phyloP scores from a whole-genome alignment of 1,140 invertebrate genomes.

The Drosophila carrolli region DNA sequence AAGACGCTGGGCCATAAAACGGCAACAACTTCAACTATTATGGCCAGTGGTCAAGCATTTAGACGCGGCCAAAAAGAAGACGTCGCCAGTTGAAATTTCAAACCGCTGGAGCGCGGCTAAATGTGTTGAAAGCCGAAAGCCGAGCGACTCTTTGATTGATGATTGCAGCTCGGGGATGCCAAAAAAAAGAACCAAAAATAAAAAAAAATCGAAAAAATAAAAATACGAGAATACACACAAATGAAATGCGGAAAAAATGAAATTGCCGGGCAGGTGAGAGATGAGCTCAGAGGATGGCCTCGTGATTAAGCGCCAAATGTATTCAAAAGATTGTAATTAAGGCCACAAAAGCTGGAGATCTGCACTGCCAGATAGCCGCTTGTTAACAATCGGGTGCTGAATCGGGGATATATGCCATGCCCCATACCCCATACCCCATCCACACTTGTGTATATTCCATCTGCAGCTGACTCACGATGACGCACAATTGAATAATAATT shows the following conservation, averaged over 20 bases:
- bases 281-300: slow-evolving; percentile 57
- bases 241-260: slow-evolving; percentile 40
- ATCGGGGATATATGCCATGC: background rate
- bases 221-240: slow-evolving; percentile 13
- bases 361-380: slow-evolving; percentile 76
- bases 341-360: slow-evolving; percentile 80
- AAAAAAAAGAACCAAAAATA: slow-evolving; percentile 25
- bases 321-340: slow-evolving; percentile 84
- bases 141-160: slow-evolving; percentile 72
- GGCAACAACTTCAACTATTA: slow-evolving; percentile 74
- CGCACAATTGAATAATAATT: slow-evolving; percentile 72
- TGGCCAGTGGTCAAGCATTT: slow-evolving; percentile 75
- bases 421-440: background rate
- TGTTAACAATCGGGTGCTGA: slow-evolving; percentile 57
- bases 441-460: background rate
- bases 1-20: slow-evolving; percentile 52
- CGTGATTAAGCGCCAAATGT: slow-evolving; percentile 83
- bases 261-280: slow-evolving; percentile 54
- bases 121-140: slow-evolving; percentile 75
- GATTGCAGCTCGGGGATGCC: slow-evolving; percentile 73
- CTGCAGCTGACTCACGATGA: slow-evolving; percentile 75
- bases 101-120: slow-evolving; percentile 70
- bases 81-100: slow-evolving; percentile 70
- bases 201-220: background rate
- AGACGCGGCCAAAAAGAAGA: slow-evolving; percentile 55